Conservation (phyloP, 2,797 vertebrate species). For the Micromesistius poutassou region DNA sequence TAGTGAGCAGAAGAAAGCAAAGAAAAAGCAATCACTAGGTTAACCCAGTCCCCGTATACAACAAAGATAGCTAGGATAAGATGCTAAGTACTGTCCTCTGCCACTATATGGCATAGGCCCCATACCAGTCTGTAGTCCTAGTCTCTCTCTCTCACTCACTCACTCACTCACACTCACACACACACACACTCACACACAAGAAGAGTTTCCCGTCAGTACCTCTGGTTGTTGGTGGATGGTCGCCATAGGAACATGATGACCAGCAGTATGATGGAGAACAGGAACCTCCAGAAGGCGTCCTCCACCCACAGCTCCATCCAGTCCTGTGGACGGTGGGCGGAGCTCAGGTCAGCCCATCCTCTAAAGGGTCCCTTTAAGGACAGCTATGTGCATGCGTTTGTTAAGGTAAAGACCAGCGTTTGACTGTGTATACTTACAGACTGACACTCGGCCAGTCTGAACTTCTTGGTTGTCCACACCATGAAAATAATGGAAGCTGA, state of each 20-base stretch:
- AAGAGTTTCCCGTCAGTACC: slow-evolving; percentile 60
- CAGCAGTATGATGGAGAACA: slow-evolving; percentile 83
- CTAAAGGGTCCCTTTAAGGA: background rate
- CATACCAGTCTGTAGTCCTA: too few species aligned
- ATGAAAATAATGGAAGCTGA: slow-evolving; percentile 83
- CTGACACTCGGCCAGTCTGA: slow-evolving; percentile 78
- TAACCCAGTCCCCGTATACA: too few species aligned
- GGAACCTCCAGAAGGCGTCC: slow-evolving; percentile 87
- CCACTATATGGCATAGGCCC: too few species aligned
- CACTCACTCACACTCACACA: too few species aligned
- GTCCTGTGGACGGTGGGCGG: slow-evolving; percentile 64
- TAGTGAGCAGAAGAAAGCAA: too few species aligned
- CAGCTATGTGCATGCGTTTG: background rate
- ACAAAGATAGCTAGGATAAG: too few species aligned
- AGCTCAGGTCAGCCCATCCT: too few species aligned
- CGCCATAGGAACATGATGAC: slow-evolving; percentile 91
- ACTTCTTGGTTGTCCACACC: slow-evolving; percentile 83
- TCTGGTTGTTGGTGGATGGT: slow-evolving; percentile 87
- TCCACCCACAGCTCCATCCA: slow-evolving; percentile 89
- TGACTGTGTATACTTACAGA: slow-evolving; percentile 74
- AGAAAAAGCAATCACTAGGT: too few species aligned
- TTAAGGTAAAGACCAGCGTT: background rate
- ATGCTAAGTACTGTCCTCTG: too few species aligned
- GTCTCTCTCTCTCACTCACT: background rate
- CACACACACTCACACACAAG: too few species aligned